Conservation (phyloP, 35 echinoderm and acorn worm species). For the Heliocidaris erythrogramma region DNA sequence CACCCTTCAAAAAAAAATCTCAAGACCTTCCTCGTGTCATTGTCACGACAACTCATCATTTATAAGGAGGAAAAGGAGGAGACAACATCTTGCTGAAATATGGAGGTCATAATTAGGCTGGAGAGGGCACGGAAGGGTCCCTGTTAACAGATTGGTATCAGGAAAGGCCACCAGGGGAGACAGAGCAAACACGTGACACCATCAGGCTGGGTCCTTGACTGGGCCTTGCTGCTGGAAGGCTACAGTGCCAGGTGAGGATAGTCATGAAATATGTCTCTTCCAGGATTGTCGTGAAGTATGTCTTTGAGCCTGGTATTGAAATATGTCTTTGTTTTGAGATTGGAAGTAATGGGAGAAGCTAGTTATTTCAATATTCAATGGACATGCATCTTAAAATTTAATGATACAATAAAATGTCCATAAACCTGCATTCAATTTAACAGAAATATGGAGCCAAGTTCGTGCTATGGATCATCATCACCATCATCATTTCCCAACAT, state of each 20-base stretch:
- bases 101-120: conserved; percentile 40
- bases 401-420: conserved; percentile 5
- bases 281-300: not conserved
- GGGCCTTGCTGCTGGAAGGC: not conserved
- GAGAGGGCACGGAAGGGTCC: conserved; percentile 15
- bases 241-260: not conserved
- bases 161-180: not conserved
- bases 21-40: not conserved
- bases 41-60: not conserved
- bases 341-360: not conserved
- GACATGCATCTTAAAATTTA: not conserved
- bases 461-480: too few species aligned
- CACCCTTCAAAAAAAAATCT: not conserved
- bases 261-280: not conserved
- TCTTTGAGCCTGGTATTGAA: not conserved
- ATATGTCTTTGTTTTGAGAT: not conserved
- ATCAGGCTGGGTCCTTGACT: not conserved
- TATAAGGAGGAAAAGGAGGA: not conserved
- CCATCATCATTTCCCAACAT: not conserved
- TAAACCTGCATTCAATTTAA: not conserved
- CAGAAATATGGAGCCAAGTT: too few species aligned
- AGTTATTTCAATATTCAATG: not conserved
- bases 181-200: not conserved
- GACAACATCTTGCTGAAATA: conserved; percentile 22
- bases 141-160: not conserved